Evolutionary conservation across 2,888 invertebrate species (phyloP).

Genomic region (Orthonychiurus folsomi): DNA sequence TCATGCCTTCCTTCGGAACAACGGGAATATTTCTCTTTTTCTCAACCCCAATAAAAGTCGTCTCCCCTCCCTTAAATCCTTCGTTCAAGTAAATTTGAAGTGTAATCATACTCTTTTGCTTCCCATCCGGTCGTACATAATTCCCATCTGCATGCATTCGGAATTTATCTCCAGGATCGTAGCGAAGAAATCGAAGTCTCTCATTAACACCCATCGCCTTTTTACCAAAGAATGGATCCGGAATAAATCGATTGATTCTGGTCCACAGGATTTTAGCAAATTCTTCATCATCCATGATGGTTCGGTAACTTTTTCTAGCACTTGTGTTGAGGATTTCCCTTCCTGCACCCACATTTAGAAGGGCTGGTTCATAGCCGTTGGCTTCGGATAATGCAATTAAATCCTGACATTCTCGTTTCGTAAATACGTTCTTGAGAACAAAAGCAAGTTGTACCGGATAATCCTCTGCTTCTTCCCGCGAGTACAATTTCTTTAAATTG

Average conservation of each 20-base stretch:
- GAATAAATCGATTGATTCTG: slow-evolving; percentile 8
- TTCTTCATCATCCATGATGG: slow-evolving; percentile 13
- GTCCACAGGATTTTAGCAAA: slow-evolving; percentile 4
- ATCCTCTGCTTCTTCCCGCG: not conserved
- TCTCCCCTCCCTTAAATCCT: slow-evolving; percentile 12
- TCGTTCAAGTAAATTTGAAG: slow-evolving; percentile 15
- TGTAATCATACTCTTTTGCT: not conserved
- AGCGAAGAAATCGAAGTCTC: slow-evolving; percentile 9
- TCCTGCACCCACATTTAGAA: not conserved
- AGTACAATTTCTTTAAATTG: not conserved
- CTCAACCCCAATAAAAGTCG: slow-evolving; percentile 13
- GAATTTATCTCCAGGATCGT: slow-evolving; percentile 7
- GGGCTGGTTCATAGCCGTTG: slow-evolving; percentile 7
- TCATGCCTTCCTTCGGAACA: slow-evolving; percentile 11
- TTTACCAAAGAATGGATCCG: not conserved
- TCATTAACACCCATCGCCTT: slow-evolving; percentile 11
- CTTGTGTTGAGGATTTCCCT: not conserved
- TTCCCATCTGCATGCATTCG: slow-evolving; percentile 1
- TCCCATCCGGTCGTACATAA: not conserved
- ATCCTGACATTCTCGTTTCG: slow-evolving; percentile 2
- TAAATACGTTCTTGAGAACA: slow-evolving; percentile 13
- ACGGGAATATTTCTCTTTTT: slow-evolving; percentile 5
- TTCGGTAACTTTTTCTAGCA: slow-evolving; percentile 7
- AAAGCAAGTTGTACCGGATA: slow-evolving; percentile 7
- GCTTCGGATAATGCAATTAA: not conserved